Evolutionary conservation across 2,113 vertebrate species (phyloP).

Genomic region (Alaudala cheleensis): DNA sequence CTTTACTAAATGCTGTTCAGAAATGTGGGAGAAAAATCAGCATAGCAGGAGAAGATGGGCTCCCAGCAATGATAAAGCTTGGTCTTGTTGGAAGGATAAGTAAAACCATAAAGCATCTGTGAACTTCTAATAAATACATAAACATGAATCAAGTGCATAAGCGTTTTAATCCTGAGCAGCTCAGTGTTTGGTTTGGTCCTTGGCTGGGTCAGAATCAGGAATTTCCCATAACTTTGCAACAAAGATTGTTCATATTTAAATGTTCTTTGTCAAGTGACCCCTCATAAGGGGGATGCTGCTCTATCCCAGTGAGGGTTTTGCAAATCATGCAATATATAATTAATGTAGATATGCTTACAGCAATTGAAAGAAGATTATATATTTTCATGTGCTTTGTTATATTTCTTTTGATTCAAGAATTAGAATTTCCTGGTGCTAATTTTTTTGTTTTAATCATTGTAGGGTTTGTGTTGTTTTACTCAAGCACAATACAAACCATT

Average conservation of each 20-base stretch:
- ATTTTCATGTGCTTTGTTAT: background rate
- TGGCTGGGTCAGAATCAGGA: background rate
- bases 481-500: background rate
- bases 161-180: background rate
- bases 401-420: background rate
- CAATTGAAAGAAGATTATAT: background rate
- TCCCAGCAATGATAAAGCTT: slow-evolving; percentile 77
- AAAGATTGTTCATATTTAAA: background rate
- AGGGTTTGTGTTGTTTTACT: background rate
- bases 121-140: background rate
- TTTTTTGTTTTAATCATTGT: background rate
- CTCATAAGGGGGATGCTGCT: background rate
- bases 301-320: background rate
- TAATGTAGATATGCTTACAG: background rate
- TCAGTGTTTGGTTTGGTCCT: background rate
- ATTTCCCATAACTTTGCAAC: background rate
- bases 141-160: background rate
- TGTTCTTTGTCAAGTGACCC: background rate
- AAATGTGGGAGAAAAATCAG: slow-evolving; percentile 80
- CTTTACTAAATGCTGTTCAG: slow-evolving; percentile 76
- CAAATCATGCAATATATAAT: background rate
- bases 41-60: slow-evolving; percentile 79
- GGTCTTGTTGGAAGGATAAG: slow-evolving; percentile 93
- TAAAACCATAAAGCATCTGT: slow-evolving; percentile 45
- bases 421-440: background rate